Conservation (phyloP, 2,797 vertebrate genomes). For the Varecia variegata region DNA sequence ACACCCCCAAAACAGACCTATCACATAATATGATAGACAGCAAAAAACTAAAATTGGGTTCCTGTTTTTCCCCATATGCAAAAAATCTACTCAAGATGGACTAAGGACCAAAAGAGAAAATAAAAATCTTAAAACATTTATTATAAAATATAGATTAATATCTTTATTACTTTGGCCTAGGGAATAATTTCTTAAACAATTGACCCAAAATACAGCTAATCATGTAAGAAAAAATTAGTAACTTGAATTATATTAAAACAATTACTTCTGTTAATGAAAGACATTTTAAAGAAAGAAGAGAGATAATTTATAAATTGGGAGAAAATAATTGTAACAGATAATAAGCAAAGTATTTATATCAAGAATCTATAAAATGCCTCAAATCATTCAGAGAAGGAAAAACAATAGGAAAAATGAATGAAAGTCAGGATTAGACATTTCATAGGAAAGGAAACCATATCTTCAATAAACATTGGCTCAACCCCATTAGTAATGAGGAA, state of each 20-base stretch:
- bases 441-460: not conserved
- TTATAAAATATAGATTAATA: not conserved
- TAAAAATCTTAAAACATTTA: not conserved
- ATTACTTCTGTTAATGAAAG: conserved; percentile 1
- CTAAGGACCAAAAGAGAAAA: not conserved
- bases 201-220: not conserved
- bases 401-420: not conserved
- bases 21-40: not conserved
- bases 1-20: not conserved
- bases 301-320: not conserved
- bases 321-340: conserved; percentile 1
- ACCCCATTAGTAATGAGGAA: not conserved
- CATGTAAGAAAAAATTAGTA: not conserved
- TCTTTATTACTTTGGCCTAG: not conserved
- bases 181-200: conserved; percentile 15
- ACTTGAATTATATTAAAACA: not conserved
- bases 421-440: not conserved
- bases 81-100: not conserved
- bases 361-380: not conserved
- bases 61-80: not conserved
- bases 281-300: not conserved
- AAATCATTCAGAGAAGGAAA: not conserved
- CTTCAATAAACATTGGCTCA: not conserved
- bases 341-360: not conserved
- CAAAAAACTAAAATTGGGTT: not conserved